Evolutionary conservation across 2,113 vertebrate species (phyloP).

Genomic region (Ochotona curzoniae): DNA sequence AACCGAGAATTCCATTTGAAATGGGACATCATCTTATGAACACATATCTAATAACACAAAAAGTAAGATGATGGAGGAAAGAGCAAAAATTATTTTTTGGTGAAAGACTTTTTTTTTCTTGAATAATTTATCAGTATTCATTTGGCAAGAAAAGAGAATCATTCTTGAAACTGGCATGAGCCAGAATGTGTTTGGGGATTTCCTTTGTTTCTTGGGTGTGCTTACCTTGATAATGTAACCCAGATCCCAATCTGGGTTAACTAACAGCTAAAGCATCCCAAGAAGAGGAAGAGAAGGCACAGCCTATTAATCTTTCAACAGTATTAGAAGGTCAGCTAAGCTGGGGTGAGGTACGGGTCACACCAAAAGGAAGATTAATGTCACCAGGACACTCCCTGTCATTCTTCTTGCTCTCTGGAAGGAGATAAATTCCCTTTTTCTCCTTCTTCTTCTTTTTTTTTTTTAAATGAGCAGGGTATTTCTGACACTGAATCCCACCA

Average conservation of each 20-base stretch:
- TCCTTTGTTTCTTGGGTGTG: not conserved
- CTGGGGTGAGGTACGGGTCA: not conserved
- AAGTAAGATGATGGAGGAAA: constrained; percentile 32
- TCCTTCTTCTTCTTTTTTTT: accelerated
- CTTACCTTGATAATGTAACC: not conserved
- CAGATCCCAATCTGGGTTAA: constrained; percentile 7
- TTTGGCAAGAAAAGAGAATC: constrained; percentile 17
- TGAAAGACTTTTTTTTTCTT: not conserved
- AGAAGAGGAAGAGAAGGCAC: not conserved
- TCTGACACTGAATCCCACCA: not conserved
- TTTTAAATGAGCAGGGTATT: not conserved
- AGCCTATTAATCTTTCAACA: constrained; percentile 17
- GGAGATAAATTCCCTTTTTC: not conserved
- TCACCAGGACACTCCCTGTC: not conserved
- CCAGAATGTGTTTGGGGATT: not conserved
- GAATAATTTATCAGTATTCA: constrained; percentile 40
- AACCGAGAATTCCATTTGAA: constrained; percentile 45
- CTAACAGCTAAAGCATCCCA: not conserved
- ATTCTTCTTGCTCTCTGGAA: not conserved
- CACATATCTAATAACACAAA: constrained; percentile 31
- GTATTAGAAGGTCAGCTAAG: not conserved
- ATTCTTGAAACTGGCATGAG: not conserved
- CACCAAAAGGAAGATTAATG: constrained; percentile 6
- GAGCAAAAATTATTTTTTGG: constrained; percentile 24
- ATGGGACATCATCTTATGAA: constrained; percentile 13